These are phyloP conservation scores for Drosophila incognita DNA, from an alignment of 2,888 invertebrate species.

Conservation along the genomic window DNA sequence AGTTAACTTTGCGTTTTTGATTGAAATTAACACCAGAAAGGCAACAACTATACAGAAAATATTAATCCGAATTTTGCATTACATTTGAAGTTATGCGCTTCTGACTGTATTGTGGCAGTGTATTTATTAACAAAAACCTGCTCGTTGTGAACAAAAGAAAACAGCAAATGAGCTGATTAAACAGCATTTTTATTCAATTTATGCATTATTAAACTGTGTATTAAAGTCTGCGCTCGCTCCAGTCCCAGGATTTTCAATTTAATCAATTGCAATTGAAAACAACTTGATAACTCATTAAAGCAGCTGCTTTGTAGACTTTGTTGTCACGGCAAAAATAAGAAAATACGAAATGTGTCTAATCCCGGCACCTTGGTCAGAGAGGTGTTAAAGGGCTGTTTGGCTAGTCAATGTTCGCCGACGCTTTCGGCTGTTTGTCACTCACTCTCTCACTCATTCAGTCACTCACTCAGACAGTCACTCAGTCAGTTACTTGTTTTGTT, in stretches of 20 bases:
- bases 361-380: conserved; percentile 12
- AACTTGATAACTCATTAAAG: neutral
- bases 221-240: neutral
- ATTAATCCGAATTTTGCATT: neutral
- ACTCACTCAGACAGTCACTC: neutral
- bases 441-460: conserved; percentile 1
- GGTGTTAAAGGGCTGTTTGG: conserved; percentile 27
- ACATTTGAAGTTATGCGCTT: neutral
- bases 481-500: conserved; percentile 14
- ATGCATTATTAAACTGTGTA: neutral
- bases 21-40: conserved; percentile 64
- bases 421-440: conserved; percentile 26
- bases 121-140: conserved; percentile 6
- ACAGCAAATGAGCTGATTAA: neutral
- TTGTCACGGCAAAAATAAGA: neutral
- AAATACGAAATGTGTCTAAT: neutral
- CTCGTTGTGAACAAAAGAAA: neutral
- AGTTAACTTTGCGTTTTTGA: conserved; percentile 64
- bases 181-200: conserved; percentile 1
- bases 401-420: conserved; percentile 31
- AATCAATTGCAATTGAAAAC: neutral
- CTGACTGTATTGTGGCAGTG: neutral
- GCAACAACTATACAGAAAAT: conserved; percentile 1
- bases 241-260: neutral
- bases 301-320: neutral